Evolutionary conservation across 2,797 vertebrate genomes (phyloP).

Genomic region (Myotis pilosus): DNA sequence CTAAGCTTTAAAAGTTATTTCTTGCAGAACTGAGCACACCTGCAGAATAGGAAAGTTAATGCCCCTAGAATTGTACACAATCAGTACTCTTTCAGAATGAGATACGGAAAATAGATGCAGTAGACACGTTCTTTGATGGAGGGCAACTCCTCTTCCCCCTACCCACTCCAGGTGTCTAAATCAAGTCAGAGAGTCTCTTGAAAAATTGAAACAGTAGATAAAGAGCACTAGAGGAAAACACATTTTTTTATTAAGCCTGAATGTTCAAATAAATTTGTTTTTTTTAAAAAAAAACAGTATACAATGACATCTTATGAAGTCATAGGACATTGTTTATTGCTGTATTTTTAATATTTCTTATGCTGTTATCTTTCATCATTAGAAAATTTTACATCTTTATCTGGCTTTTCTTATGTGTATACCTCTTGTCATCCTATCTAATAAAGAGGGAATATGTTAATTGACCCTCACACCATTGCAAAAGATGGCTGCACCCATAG

Average conservation of each 20-base stretch:
- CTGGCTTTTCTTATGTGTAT: not conserved
- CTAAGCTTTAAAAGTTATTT: slow-evolving; percentile 38
- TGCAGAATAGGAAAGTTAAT: not conserved
- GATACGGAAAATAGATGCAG: not conserved
- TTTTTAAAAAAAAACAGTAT: not conserved
- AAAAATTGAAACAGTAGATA: not conserved
- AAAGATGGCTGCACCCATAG: too few relatives aligned
- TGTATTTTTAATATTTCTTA: not conserved
- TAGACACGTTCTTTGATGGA: not conserved
- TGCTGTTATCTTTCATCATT: not conserved
- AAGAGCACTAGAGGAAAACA: not conserved
- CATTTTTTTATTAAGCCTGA: slow-evolving; percentile 13
- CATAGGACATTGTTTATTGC: not conserved
- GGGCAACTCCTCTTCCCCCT: not conserved
- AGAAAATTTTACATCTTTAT: not conserved
- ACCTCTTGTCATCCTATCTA: not conserved
- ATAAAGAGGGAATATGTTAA: too few relatives aligned
- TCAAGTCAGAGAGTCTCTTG: not conserved
- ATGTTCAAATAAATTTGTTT: slow-evolving; percentile 10
- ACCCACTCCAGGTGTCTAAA: not conserved
- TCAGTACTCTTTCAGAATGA: not conserved
- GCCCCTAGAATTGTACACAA: not conserved
- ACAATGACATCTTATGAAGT: not conserved
- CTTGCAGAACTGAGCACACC: not conserved
- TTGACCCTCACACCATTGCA: too few relatives aligned